These are phyloP conservation scores for Xylocopa sonorina DNA, from an alignment of 1,140 invertebrate species.

Conservation along the genomic window DNA sequence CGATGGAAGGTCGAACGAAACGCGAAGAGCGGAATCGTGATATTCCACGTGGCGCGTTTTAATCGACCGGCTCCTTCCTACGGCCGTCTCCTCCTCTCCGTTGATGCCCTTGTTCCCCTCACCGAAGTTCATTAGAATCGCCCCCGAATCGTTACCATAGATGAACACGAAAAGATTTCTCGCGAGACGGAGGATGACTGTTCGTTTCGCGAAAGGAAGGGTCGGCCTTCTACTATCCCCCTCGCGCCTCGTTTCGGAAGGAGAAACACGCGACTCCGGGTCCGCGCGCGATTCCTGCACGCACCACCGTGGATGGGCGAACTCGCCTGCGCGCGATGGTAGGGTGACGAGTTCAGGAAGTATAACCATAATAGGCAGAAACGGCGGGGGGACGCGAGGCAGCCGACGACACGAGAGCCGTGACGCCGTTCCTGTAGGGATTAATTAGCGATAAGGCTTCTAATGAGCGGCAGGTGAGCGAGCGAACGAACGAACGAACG, in stretches of 20 bases:
- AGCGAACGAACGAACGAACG: constrained; percentile 65
- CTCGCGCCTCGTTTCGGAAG: constrained; percentile 52
- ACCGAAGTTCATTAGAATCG: constrained; percentile 29
- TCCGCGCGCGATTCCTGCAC: constrained; percentile 46
- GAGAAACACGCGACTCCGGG: constrained; percentile 44
- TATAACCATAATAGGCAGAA: constrained; percentile 63
- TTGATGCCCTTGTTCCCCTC: constrained; percentile 9
- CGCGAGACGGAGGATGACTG: constrained; percentile 45
- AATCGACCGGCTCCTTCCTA: constrained; percentile 41
- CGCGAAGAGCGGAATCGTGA: constrained; percentile 5
- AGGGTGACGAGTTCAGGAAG: constrained; percentile 70
- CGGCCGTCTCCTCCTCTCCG: constrained; percentile 5
- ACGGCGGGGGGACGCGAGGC: constrained; percentile 45
- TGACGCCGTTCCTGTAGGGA: constrained; percentile 80
- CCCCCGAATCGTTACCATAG: constrained; percentile 25
- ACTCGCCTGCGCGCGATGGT: constrained; percentile 44
- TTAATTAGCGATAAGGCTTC: constrained; percentile 82
- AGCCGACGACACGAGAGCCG: constrained; percentile 80
- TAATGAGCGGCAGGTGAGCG: constrained; percentile 82
- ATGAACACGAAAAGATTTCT: constrained; percentile 42
- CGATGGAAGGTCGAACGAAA: background rate
- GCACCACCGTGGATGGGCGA: constrained; percentile 49
- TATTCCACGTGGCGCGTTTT: constrained; percentile 15
- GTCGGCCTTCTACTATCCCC: constrained; percentile 27
- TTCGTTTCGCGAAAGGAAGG: constrained; percentile 37